Evolutionary conservation across 2,888 invertebrate genomes (phyloP), one percentile per base, ranked within the genome.

Genomic region (Pseudococcus longispinus): DNA sequence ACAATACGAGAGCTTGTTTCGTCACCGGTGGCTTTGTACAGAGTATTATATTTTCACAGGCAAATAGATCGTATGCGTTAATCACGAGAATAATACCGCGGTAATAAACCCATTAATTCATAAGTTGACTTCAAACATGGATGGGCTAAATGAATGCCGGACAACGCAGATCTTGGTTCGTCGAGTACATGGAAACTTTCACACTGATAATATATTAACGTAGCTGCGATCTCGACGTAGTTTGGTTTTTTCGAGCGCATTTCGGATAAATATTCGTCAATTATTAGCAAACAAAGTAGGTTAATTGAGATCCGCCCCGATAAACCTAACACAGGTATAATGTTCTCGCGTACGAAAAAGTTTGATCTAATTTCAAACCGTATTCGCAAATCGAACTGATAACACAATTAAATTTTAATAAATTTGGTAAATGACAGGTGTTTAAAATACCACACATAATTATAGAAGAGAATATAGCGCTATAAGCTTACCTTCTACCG

Each of bases 401-500:
- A 37, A 37, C 70, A 37, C 42, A 20, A 80, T 37, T 42, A 80
- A 42, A 80, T 11, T 42, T 3, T 20, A 80, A 42, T 80, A 80
- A 80, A 70, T 18, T 29, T 42, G 5, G 42, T 18, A 42, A 80
- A 20, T 29, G 13, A 55, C 86, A 86, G 80, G 86, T 86, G 86
- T 55, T 44, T 32, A 13, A n/a, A 29, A 55, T 23, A 13, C 18
- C 20, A 74, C 3, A 8, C 32, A 42, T 42, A 42, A 42, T 80
- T 80, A 32, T 42, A 80, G 23, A 23, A n/a, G 32, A 11, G 32
- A n/a, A 46, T 77, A 37, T 86, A 26, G 26, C 26, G 29, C 86
- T 29, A 80, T 86, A 86, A 77, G 77, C 77, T 80, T 29, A 77
- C 77, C 86, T 80, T 86, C 86, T 86, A 86, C 86, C 86, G 86